Base-by-base conservation (phyloP, 2,888 invertebrate species). In the Sclerodermus sp. region DNA sequence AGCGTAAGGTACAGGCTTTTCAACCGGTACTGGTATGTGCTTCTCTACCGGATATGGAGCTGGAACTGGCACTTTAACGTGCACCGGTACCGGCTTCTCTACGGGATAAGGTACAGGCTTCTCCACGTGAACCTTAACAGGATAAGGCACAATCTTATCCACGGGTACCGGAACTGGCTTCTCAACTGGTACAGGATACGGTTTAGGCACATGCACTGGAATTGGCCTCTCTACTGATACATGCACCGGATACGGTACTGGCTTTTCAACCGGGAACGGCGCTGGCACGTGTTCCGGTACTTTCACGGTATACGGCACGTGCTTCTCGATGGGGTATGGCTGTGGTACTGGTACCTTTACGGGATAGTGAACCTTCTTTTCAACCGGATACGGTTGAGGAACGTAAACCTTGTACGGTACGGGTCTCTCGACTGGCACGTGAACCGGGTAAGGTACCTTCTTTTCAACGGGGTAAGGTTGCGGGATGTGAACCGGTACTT, bases 1-100 rank as follows among this genome's bases (percentile, higher is more conserved):
- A 9, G 82, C 81, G 67, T 87, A 85, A 0, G 89, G 85, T 31
- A 89, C 86, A 52, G 87, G 87, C 79, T 85, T 83, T 51, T 78
- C 78, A 0, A 78, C 73, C 1, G 77, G 73, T 3, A 55, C 53
- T 1, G 77, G 76, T 2, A 79, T 68, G 12, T 62, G 71, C 44
- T 70, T 71, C 43, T 71, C 71, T 2, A 78, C 73, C 1, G 70
- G 74, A 45, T 70, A 73, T 2, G 70, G 73, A 8, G 68, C 74
- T 0, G 78, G 76, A 16, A 72, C 70, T 0, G 59, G 71, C 34
- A 72, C 66, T 49, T 90, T 89, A 5, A 91, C 89, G 42, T 82
- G 83, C 64, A 86, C 86, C 23, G 91, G 91, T 58, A 90, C 88
- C 34, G 87, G 89, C 72, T 90, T 90, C 55, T 89, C 89, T 1